Conservation (phyloP, 2,113 vertebrate genomes). For the Gobio gobio region DNA sequence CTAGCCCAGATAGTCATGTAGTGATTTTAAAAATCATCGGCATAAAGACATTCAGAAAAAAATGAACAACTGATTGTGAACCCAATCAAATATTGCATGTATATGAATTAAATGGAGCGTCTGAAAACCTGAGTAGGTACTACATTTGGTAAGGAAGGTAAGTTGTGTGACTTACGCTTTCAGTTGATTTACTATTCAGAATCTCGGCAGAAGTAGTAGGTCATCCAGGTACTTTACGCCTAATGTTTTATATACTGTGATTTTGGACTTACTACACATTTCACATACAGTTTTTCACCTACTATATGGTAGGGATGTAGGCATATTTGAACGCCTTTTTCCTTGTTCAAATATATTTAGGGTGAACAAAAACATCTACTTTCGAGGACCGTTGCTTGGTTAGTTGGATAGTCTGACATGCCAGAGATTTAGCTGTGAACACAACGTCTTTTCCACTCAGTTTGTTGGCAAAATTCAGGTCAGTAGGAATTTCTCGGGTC, state of each 20-base stretch:
- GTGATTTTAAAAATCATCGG: too few relatives aligned
- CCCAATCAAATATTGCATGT: neutral
- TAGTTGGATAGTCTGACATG: neutral
- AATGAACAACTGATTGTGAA: neutral
- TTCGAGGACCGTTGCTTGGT: neutral
- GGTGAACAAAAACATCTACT: neutral
- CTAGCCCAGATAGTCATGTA: too few relatives aligned
- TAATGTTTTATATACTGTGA: neutral
- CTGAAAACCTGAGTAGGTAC: neutral
- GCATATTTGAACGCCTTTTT: neutral
- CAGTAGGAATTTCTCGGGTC: constrained; percentile 8
- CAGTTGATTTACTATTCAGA: neutral
- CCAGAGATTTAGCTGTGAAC: neutral
- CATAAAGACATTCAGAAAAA: neutral
- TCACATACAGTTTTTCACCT: neutral
- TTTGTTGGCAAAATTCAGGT: neutral
- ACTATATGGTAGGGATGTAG: neutral
- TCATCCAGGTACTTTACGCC: neutral
- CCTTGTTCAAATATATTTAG: neutral
- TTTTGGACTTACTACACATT: neutral
- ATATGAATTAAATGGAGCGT: neutral
- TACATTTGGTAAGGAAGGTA: neutral
- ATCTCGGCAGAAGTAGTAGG: neutral
- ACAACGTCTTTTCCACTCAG: neutral
- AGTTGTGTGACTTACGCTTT: too few relatives aligned